A percentile compares a stretch with the other conserved stretches of the same genome.
Evolutionary conservation across 2,797 vertebrate species (phyloP).

Genomic region (Lagocephalus sceleratus): DNA sequence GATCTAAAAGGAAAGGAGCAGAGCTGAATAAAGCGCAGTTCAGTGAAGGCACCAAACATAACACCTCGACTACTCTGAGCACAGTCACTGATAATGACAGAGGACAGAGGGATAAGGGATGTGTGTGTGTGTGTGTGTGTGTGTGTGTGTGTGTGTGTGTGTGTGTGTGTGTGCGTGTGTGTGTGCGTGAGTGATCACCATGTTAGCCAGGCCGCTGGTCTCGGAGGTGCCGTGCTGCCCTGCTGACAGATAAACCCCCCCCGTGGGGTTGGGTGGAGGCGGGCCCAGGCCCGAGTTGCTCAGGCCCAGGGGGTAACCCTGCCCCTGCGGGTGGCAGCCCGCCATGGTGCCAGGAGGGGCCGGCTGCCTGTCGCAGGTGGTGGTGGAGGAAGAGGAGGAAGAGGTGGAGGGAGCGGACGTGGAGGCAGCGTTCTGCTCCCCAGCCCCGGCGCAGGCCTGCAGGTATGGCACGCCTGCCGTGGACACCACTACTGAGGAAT

Average conservation of each 20-base stretch:
- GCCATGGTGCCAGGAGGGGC: slow-evolving; percentile 68
- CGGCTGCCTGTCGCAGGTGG: slow-evolving; percentile 75
- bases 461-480: slow-evolving; percentile 82
- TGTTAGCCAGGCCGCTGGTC: slow-evolving; percentile 39
- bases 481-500: slow-evolving; percentile 63
- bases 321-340: slow-evolving; percentile 67
- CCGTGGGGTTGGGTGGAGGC: slow-evolving; percentile 60
- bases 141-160: neutral
- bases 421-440: slow-evolving; percentile 64
- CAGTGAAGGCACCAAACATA: no score
- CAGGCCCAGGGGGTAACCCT: slow-evolving; percentile 75
- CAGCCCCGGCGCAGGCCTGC: slow-evolving; percentile 68
- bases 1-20: no score
- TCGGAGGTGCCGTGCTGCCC: slow-evolving; percentile 68
- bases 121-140: neutral
- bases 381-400: slow-evolving; percentile 36
- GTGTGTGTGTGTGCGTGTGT: neutral
- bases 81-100: neutral
- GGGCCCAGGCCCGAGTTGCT: slow-evolving; percentile 69
- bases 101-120: neutral
- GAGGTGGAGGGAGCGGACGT: slow-evolving; percentile 40
- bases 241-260: slow-evolving; percentile 55
- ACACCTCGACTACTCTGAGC: no score
- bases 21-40: no score
- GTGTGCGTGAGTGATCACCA: slow-evolving; percentile 69